These are phyloP conservation scores for Lophius americanus DNA, from an alignment of 2,797 vertebrate genomes.

Conservation along the genomic window DNA sequence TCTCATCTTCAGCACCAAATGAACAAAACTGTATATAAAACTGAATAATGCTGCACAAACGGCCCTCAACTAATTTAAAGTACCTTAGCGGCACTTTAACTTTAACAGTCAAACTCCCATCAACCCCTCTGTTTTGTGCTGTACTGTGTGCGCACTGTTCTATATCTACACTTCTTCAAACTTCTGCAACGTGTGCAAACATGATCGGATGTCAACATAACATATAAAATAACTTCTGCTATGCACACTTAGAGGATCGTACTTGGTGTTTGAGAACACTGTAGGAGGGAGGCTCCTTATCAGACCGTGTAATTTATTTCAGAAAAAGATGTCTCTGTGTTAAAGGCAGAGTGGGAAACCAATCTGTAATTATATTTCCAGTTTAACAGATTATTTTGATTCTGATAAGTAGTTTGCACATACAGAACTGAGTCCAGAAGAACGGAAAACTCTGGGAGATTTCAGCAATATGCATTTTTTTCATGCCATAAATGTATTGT, in stretches of 20 bases:
- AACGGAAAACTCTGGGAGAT: slow-evolving; percentile 76
- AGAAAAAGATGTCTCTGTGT: slow-evolving; percentile 64
- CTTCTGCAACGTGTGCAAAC: slow-evolving; percentile 43
- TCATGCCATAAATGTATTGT: slow-evolving; percentile 80
- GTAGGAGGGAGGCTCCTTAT: slow-evolving; percentile 63
- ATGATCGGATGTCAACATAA: slow-evolving; percentile 40
- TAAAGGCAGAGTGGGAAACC: slow-evolving; percentile 41
- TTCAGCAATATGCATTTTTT: slow-evolving; percentile 74
- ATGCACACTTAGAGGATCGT: slow-evolving; percentile 49
- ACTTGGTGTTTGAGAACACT: slow-evolving; percentile 42
- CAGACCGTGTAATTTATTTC: slow-evolving; percentile 74
- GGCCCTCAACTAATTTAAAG: slow-evolving; percentile 34
- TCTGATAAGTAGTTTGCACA: slow-evolving; percentile 81
- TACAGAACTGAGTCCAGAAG: slow-evolving; percentile 74
- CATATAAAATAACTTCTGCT: slow-evolving; percentile 36
- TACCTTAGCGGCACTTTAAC: slow-evolving; percentile 18
- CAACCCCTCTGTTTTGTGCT: slow-evolving; percentile 59
- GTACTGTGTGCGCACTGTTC: slow-evolving; percentile 56
- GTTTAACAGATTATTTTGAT: slow-evolving; percentile 61
- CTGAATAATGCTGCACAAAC: slow-evolving; percentile 49
- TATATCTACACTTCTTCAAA: slow-evolving; percentile 56
- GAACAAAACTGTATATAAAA: slow-evolving; percentile 64
- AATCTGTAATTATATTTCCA: slow-evolving; percentile 59
- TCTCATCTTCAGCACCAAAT: slow-evolving; percentile 27
- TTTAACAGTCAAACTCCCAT: slow-evolving; percentile 30